A percentile compares a stretch with the other conserved stretches of the same genome.
These are phyloP conservation scores for Glossosoma conforme DNA, from an alignment of 1,140 invertebrate species.

Conservation along the genomic window DNA sequence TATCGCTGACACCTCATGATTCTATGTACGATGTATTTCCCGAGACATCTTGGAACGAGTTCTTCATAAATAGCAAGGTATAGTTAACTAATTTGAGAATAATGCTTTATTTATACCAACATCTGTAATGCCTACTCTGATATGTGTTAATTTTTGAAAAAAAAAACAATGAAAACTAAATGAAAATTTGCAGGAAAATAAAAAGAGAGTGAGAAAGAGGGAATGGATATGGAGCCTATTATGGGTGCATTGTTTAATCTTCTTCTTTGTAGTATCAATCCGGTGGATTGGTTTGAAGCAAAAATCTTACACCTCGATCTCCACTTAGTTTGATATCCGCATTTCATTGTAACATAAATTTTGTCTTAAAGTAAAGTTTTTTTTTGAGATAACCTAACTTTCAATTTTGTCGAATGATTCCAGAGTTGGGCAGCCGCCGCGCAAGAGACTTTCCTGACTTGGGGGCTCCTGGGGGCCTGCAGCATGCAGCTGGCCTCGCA, in stretches of 20 bases:
- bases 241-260: too few species aligned
- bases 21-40: conserved; percentile 64
- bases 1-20: conserved; percentile 63
- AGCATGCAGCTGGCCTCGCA: conserved; percentile 78
- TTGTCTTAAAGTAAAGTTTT: not conserved
- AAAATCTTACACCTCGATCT: too few species aligned
- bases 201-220: too few species aligned
- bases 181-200: too few species aligned
- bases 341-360: too few species aligned
- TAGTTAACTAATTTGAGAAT: conserved; percentile 7
- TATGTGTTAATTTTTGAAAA: not conserved
- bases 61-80: conserved; percentile 74
- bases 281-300: not conserved
- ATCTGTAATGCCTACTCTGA: conserved; percentile 1
- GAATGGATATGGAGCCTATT: too few species aligned
- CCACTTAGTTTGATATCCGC: too few species aligned
- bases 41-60: conserved; percentile 74
- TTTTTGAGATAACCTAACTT: not conserved
- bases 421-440: conserved; percentile 84
- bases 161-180: too few species aligned
- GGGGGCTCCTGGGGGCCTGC: conserved; percentile 82
- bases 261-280: too few species aligned
- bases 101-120: conserved; percentile 10
- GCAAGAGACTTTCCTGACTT: conserved; percentile 83
- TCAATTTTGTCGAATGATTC: conserved; percentile 24